phyloP scores from a whole-genome alignment of 1,140 invertebrate species.

The Drosophila setifemur region DNA sequence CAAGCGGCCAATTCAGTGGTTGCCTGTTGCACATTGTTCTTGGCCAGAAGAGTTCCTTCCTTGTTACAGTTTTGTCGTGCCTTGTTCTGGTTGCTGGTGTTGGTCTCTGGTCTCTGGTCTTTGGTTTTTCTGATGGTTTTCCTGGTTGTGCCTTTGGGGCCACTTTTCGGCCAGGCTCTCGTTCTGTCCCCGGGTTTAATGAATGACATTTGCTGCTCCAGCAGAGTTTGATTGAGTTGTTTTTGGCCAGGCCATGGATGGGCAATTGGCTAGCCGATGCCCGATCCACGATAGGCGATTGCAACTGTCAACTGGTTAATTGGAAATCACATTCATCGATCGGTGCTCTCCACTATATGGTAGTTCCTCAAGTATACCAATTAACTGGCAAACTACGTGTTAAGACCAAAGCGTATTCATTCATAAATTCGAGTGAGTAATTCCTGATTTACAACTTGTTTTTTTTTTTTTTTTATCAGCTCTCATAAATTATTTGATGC shows the following conservation, averaged over 20 bases:
- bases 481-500: conserved; percentile 71
- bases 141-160: conserved; percentile 42
- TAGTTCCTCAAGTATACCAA: conserved; percentile 2
- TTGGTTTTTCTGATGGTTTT: conserved; percentile 30
- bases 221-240: conserved; percentile 75
- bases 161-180: conserved; percentile 40
- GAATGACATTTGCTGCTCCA: conserved; percentile 66
- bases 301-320: conserved; percentile 52
- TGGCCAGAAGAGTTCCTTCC: conserved; percentile 70
- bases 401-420: conserved; percentile 12
- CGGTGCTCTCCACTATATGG: conserved; percentile 3
- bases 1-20: conserved; percentile 51
- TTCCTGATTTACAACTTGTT: conserved; percentile 38
- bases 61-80: conserved; percentile 79
- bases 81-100: conserved; percentile 9
- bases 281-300: conserved; percentile 41
- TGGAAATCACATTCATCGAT: conserved; percentile 45
- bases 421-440: conserved; percentile 41
- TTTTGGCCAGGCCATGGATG: conserved; percentile 71
- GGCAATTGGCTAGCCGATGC: conserved; percentile 51
- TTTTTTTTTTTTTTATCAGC: conserved; percentile 48
- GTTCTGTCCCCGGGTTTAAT: conserved; percentile 61
- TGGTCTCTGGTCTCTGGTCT: no score
- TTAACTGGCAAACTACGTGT: conserved; percentile 20
- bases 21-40: conserved; percentile 29